phyloP scores from a whole-genome alignment of 1,140 invertebrate genomes.

The Hesperophylax magnus region DNA sequence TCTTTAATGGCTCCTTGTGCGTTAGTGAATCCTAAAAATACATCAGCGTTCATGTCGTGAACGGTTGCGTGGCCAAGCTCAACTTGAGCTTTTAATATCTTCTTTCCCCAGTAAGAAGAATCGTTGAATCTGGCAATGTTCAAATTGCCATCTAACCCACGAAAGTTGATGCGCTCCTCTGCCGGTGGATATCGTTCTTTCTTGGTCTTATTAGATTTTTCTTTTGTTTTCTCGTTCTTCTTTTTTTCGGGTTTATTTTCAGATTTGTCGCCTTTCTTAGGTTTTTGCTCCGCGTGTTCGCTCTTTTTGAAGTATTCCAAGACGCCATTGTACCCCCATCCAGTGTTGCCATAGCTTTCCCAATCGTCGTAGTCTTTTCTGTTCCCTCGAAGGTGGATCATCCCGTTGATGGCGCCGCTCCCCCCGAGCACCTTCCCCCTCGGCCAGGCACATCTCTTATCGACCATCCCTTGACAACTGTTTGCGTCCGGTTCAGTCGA shows the following conservation, averaged over 20 bases:
- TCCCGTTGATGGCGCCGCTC: conserved; percentile 75
- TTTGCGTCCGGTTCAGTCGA: conserved; percentile 68
- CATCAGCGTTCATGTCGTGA: conserved; percentile 70
- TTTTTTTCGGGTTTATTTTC: background rate
- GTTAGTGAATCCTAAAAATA: conserved; percentile 65
- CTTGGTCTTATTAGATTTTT: too few relatives aligned
- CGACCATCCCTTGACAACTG: conserved; percentile 62
- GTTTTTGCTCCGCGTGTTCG: conserved; percentile 78
- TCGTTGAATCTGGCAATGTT: conserved; percentile 77
- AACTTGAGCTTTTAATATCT: conserved; percentile 68
- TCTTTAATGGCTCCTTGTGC: conserved; percentile 66
- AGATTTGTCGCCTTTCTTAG: conserved; percentile 47
- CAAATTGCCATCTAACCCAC: conserved; percentile 80
- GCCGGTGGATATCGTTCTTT: too few relatives aligned
- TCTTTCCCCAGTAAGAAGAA: conserved; percentile 41
- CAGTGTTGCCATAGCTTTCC: conserved; percentile 62
- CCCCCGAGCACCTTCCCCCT: conserved; percentile 75
- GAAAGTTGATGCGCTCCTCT: conserved; percentile 67
- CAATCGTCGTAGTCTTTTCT: conserved; percentile 80
- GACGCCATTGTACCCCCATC: conserved; percentile 68
- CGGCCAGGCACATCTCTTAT: conserved; percentile 68
- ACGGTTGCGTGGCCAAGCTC: conserved; percentile 79
- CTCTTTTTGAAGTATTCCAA: conserved; percentile 68
- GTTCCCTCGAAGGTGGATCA: conserved; percentile 78
- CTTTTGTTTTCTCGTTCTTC: too few relatives aligned